A percentile compares a stretch with the other conserved stretches of the same genome.
phyloP scores from a whole-genome alignment of 2,113 vertebrate genomes.

The Chaetorhynchus papuensis region DNA sequence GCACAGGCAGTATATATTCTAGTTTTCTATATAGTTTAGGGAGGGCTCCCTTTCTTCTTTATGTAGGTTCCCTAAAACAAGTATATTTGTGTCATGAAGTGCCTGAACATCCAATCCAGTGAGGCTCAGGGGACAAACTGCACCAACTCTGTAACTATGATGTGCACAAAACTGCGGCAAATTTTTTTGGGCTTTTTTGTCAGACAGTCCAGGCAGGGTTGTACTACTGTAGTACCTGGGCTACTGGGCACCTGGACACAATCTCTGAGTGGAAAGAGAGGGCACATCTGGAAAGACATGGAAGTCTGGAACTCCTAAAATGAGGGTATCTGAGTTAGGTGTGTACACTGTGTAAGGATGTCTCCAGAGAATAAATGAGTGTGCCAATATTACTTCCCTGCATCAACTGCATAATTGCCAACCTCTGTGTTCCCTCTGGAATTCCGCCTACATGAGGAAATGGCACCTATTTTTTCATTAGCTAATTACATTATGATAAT shows the following conservation, averaged over 20 bases:
- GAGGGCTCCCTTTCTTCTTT: neutral
- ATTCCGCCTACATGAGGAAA: neutral
- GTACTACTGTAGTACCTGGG: neutral
- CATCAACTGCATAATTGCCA: neutral
- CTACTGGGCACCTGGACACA: neutral
- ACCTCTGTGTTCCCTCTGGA: neutral
- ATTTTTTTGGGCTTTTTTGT: neutral
- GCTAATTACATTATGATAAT: neutral
- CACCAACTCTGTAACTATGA: neutral
- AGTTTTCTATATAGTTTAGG: neutral
- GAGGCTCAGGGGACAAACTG: neutral
- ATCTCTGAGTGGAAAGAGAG: neutral
- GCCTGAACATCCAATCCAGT: neutral
- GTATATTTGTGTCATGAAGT: neutral
- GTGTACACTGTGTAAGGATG: neutral
- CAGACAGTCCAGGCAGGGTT: neutral
- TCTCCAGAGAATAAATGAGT: neutral
- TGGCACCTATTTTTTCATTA: neutral
- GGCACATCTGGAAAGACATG: neutral
- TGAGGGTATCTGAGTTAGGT: neutral
- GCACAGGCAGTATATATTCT: neutral
- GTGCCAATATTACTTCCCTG: neutral
- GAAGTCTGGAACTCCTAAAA: neutral
- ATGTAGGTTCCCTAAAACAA: neutral
- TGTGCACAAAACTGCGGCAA: neutral